Conservation (phyloP, 2,888 invertebrate species). For the Machimus rusticus region DNA sequence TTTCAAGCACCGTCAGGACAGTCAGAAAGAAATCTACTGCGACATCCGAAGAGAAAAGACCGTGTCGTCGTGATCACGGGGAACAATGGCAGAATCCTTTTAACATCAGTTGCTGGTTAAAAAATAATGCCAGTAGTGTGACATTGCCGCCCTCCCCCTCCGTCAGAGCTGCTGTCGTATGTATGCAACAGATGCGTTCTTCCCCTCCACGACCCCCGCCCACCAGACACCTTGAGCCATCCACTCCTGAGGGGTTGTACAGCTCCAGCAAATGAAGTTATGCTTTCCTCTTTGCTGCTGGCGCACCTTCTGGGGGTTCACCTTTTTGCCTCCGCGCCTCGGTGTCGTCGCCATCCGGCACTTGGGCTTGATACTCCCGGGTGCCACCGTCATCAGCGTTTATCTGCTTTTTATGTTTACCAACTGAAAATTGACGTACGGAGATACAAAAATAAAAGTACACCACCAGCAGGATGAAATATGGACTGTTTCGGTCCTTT, state of each 20-base stretch:
- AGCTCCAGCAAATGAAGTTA: neutral
- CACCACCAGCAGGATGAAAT: constrained; percentile 24
- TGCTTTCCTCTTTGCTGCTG: constrained; percentile 1
- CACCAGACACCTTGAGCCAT: neutral
- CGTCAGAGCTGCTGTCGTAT: neutral
- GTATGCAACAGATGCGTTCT: constrained; percentile 24
- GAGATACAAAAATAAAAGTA: constrained; percentile 33
- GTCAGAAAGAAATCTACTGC: neutral
- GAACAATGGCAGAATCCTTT: neutral
- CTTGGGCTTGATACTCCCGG: constrained; percentile 14
- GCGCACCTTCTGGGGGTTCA: constrained; percentile 13
- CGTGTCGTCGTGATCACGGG: neutral
- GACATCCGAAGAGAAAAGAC: neutral
- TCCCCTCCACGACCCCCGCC: neutral
- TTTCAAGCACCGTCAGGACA: neutral
- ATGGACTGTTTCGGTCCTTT: constrained; percentile 9
- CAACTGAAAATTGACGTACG: constrained; percentile 41
- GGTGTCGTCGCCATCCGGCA: constrained; percentile 23
- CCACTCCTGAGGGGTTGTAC: neutral
- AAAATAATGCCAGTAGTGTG: neutral
- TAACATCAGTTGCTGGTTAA: neutral
- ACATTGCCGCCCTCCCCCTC: neutral
- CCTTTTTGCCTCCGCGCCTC: constrained; percentile 12
- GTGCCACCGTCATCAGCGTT: constrained; percentile 37
- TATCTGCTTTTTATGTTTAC: constrained; percentile 43